Percentiles rank a stretch among this genome's conserved stretches.
These are phyloP conservation scores for Lepus europaeus DNA, from an alignment of 2,113 vertebrate genomes.

Conservation along the genomic window DNA sequence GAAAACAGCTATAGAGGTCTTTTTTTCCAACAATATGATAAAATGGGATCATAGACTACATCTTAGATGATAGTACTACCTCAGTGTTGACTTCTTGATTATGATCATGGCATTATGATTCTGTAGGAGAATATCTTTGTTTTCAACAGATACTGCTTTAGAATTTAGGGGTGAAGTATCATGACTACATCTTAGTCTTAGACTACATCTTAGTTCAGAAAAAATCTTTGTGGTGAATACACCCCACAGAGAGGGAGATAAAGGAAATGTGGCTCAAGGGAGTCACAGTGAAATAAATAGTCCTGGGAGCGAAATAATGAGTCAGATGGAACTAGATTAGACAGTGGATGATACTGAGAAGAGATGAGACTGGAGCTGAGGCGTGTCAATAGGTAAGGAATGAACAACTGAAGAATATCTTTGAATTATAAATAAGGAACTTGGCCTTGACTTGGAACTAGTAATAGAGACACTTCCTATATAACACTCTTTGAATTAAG, in stretches of 20 bases:
- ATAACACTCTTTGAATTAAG: not conserved
- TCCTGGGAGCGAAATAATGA: constrained; percentile 52
- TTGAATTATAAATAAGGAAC: constrained; percentile 7
- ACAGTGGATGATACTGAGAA: not conserved
- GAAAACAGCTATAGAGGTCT: not conserved
- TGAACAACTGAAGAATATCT: not conserved
- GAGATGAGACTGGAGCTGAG: not conserved
- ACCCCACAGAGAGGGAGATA: not conserved
- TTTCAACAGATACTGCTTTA: constrained; percentile 25
- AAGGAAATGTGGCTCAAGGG: constrained; percentile 51
- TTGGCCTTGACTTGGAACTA: constrained; percentile 3
- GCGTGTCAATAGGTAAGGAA: not conserved
- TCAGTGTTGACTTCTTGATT: not conserved
- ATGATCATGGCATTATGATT: not conserved
- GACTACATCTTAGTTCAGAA: not conserved
- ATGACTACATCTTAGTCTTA: constrained; percentile 1
- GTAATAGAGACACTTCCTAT: not conserved
- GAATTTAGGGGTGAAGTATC: not conserved
- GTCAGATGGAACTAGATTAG: constrained; percentile 26
- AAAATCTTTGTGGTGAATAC: constrained; percentile 60
- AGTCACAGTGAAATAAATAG: constrained; percentile 57
- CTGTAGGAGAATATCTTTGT: not conserved
- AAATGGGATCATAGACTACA: not conserved
- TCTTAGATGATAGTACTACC: not conserved
- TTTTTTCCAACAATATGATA: not conserved